Base-by-base conservation (phyloP, 2,888 invertebrate species). In the Luffia ferchaultella region DNA sequence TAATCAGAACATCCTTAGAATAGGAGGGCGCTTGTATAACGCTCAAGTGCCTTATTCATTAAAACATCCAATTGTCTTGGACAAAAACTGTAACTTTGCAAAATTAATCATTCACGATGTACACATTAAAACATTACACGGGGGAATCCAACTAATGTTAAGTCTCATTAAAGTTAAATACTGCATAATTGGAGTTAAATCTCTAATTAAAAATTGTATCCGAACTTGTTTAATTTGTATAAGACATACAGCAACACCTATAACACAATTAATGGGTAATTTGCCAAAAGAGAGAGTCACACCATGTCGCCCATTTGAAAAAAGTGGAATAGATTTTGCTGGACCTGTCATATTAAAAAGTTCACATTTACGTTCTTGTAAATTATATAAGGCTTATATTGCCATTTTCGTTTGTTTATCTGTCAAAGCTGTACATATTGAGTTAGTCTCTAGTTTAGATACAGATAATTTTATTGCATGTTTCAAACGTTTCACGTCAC, bases 371-470 rank as follows among this genome's bases (percentile, higher is more conserved):
- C 2, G 44, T 18, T 9, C 7, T 16, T 17, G 5, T 44, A 44
- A 44, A 16, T 18, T 18, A 41, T 45, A 44, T 2, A 51, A 51
- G 48, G 51, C 48, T 2, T 51, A 51, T 16, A 51, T 51, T 3
- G 56, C 57, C 18, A 18, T 57, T 1, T 57, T 58, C 43, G 45
- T 57, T 1, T 63, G 62, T 42, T 51, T 61, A 55, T 50, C 52
- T 0, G 58, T 61, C 0, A 53, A 55, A 7, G 64, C 62, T 0
- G 50, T 63, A 5, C 64, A 65, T 48, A 41, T 67, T 0, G 67
- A 68, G 48, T 50, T 57, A 1, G 63, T 66, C 0, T 55, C 56
- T 1, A 61, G 61, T 15, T 53, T 66, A 1, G 57, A 61, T 0
- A 51, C 63, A 1, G 53, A 60, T 50, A 62, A 57, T 1, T 62